A percentile compares a stretch with the other conserved stretches of the same genome.
These are phyloP conservation scores for Netelia virgata DNA, from an alignment of 2,888 invertebrate species.

Conservation along the genomic window DNA sequence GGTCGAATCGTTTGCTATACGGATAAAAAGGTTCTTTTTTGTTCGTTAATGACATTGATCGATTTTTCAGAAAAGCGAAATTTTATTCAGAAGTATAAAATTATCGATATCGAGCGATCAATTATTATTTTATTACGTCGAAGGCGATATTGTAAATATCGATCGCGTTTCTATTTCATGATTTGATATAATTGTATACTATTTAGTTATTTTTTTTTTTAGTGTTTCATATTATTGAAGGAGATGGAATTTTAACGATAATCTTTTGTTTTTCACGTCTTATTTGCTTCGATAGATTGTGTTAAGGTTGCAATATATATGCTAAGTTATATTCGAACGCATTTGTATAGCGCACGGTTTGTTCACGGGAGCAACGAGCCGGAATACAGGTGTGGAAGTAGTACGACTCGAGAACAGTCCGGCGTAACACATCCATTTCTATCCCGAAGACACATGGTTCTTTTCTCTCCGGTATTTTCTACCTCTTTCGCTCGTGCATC, in stretches of 20 bases:
- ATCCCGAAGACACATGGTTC: constrained; percentile 10
- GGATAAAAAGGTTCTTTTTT: not conserved
- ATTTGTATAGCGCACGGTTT: not conserved
- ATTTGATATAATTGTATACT: too few relatives aligned
- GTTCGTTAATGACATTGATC: not conserved
- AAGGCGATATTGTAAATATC: too few relatives aligned
- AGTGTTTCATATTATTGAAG: not conserved
- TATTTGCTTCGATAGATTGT: constrained; percentile 13
- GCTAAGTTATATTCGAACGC: constrained; percentile 31
- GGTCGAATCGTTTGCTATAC: not conserved
- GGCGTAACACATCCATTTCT: constrained; percentile 41
- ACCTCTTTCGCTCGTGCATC: constrained; percentile 26
- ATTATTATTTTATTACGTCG: too few relatives aligned
- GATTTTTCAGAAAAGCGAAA: not conserved
- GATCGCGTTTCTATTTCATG: too few relatives aligned
- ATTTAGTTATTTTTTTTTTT: too few relatives aligned
- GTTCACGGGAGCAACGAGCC: constrained; percentile 12
- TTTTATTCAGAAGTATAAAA: too few relatives aligned
- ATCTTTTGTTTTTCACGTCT: not conserved
- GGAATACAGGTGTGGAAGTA: constrained; percentile 36
- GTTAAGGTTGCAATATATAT: constrained; percentile 21
- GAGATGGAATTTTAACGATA: not conserved
- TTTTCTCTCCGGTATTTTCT: constrained; percentile 17
- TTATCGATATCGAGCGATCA: too few relatives aligned
- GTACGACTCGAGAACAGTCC: constrained; percentile 36